Evolutionary conservation across 2,888 invertebrate genomes (phyloP).

Genomic region (Phyllotreta striolata): DNA sequence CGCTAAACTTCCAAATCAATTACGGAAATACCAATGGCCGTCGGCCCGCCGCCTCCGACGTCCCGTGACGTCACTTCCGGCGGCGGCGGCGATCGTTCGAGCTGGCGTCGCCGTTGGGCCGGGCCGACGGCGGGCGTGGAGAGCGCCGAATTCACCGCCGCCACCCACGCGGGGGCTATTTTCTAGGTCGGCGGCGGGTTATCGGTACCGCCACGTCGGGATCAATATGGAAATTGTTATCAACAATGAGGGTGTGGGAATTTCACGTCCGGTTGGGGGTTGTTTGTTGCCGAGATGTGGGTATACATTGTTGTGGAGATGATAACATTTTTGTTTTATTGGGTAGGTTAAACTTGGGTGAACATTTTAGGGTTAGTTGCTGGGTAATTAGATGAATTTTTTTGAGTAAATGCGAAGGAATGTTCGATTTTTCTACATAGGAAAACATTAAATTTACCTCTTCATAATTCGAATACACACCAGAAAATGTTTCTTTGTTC

Average conservation of each 20-base stretch:
- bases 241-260: no score
- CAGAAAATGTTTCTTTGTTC: no score
- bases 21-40: constrained; percentile 47
- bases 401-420: no score
- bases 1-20: constrained; percentile 49
- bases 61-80: constrained; percentile 51
- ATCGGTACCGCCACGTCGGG: constrained; percentile 15
- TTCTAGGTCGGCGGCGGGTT: constrained; percentile 18
- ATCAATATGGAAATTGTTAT: constrained; percentile 18
- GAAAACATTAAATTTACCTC: no score
- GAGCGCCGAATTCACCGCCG: neutral
- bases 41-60: constrained; percentile 40
- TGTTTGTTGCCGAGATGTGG: neutral
- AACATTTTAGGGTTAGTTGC: no score
- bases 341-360: no score
- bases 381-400: no score
- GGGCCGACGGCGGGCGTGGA: constrained; percentile 4
- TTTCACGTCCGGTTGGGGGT: no score
- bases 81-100: constrained; percentile 37
- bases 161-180: neutral
- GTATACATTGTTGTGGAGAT: no score
- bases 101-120: constrained; percentile 23
- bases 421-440: no score
- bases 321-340: no score
- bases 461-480: no score